Conservation (phyloP, 2,797 vertebrate species). For the Monodelphis domestica region DNA sequence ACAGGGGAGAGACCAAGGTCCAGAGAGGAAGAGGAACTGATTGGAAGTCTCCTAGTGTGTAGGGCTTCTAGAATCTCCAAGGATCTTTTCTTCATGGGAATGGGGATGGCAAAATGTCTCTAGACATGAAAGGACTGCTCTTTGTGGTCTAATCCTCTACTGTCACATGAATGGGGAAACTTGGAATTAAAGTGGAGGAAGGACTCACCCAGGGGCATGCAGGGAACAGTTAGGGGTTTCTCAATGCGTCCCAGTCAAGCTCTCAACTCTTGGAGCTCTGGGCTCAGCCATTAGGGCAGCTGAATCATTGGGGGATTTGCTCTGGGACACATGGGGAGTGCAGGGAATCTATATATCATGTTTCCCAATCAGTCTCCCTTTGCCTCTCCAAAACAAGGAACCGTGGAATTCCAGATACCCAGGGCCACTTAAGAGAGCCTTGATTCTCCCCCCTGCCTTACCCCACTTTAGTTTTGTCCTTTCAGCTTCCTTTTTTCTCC, state of each 20-base stretch:
- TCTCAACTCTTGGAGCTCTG: not conserved
- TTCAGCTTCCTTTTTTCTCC: not conserved
- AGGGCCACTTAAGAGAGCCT: not conserved
- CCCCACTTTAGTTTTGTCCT: not conserved
- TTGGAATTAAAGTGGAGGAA: not conserved
- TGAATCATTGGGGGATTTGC: not conserved
- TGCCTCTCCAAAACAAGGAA: no score
- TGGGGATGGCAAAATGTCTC: no score
- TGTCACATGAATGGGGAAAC: no score
- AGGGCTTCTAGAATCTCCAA: no score
- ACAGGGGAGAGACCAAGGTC: not conserved
- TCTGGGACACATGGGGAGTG: not conserved
- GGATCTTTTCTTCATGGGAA: not conserved
- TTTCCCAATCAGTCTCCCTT: no score
- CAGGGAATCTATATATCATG: no score
- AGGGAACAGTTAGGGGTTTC: no score
- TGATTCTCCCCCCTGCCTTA: not conserved
- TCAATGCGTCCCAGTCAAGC: no score
- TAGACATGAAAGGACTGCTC: not conserved
- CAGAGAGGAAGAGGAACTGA: not conserved
- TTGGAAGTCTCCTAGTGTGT: not conserved
- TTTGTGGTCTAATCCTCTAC: not conserved
- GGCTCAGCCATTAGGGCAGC: not conserved
- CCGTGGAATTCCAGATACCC: not conserved
- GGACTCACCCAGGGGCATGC: not conserved